Base-by-base conservation (phyloP, 2,113 vertebrate species). In the Loxodonta africana region DNA sequence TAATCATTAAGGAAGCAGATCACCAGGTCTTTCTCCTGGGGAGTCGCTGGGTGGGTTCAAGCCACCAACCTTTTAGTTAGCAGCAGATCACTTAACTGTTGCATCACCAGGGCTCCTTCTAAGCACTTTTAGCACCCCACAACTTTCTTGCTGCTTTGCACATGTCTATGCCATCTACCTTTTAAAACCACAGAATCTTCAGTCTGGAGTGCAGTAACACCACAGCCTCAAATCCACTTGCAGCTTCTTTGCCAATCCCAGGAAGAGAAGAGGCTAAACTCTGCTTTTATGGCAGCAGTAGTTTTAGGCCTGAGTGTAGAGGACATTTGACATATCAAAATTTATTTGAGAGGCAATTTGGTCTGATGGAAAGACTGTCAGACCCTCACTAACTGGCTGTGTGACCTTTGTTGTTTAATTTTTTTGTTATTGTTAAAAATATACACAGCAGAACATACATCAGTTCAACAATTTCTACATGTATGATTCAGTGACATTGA, bases 81-180 rank as follows among this genome's bases (percentile, higher is more conserved):
- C 30, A 30, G 11, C 11, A 69, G 28, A 69, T 11, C 28, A 26
- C 30, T 69, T 69, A 57, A 57, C 53, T 12, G 15, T 57, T 57
- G 53, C 53, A 57, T 14, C 53, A 57, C 53, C 53, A 57, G 53
- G 15, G 53, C 53, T 57, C 53, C 53, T 57, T 57, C 1, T 57
- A 57, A 57, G 14, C 17, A 2, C 37, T 46, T 67, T 88, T 81
- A 83, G 76, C 20, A 73, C 2, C n/a, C 11, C 11, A 80, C 74
- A 83, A 65, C 53, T 89, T 91, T 77, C 91, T 92, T 74, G 18
- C 12, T 96, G 41, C 60, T 60, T 82, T 94, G 25, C 60, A n/a
- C 28, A 83, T 21, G 48, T 23, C 30, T 28, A 6, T 53, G 15
- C 30, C 7, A 62, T 41, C 51, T 89, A 18, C 33, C 5, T 90